These are phyloP conservation scores for Syngnathus typhle DNA, from an alignment of 2,113 vertebrate genomes.

Conservation along the genomic window DNA sequence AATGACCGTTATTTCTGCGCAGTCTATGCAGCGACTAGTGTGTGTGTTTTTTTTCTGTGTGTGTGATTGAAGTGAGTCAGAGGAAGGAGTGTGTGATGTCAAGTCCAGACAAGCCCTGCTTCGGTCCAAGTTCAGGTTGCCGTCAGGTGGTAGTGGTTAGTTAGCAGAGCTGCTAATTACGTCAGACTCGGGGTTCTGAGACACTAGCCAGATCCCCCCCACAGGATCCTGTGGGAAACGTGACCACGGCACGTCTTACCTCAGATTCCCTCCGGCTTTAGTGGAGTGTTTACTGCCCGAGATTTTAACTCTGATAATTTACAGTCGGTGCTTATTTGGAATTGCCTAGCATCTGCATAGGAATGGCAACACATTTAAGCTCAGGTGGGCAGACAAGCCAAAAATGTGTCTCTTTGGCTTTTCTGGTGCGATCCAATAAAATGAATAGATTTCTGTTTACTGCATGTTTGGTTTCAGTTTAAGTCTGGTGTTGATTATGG, in stretches of 20 bases:
- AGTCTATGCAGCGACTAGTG: constrained; percentile 16
- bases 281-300: neutral
- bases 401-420: neutral
- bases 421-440: neutral
- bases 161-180: constrained; percentile 56
- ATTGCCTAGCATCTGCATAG: neutral
- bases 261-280: constrained; percentile 11
- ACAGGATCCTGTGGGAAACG: constrained; percentile 57
- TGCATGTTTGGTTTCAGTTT: neutral
- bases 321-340: neutral
- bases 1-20: constrained; percentile 20
- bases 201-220: constrained; percentile 54
- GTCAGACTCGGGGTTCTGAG: constrained; percentile 40
- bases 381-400: too few species aligned
- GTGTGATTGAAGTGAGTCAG: constrained; percentile 26
- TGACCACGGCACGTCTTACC: constrained; percentile 7
- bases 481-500: constrained; percentile 5
- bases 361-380: neutral
- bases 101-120: constrained; percentile 56
- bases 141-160: constrained; percentile 61
- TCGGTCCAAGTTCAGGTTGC: constrained; percentile 61
- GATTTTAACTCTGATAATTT: neutral
- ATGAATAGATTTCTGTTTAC: constrained; percentile 7
- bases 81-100: constrained; percentile 58
- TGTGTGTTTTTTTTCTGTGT: constrained; percentile 4